Base-by-base conservation (phyloP, 1,140 invertebrate genomes). In the Ips typographus region DNA sequence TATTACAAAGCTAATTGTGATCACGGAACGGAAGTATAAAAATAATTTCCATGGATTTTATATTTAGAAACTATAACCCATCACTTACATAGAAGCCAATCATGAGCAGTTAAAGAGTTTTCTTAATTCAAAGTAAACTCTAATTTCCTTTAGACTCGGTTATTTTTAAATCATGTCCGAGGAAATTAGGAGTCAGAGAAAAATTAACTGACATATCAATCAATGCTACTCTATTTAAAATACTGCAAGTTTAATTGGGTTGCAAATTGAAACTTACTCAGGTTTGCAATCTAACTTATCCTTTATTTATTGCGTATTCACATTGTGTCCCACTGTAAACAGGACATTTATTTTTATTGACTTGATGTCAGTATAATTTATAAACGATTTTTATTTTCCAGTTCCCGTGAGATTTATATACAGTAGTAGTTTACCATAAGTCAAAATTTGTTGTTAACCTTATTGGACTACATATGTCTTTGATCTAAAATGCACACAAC, bases 21-120 rank as follows among this genome's bases (percentile, higher is more conserved):
- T 56, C n/a, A 37, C 22, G 36, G n/a, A 61, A 47, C 59, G 42
- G 59, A 61, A 61, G 59, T 61, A 61, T 47, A 61, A 47, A 61
- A 61, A 61, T 61, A 61, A 47, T 61, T 61, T 47, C 41, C 59
- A 47, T 61, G 42, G 22, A 61, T 61, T 38, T 47, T 61, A 61
- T 47, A 61, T 61, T 47, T 49, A 61, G 59, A 49, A 61, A 61
- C 43, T 40, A 58, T 58, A 8, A 40, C 37, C 37, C 6, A 22
- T 6, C 3, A 58, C 40, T 22, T 22, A 6, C 7, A 37, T 58
- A 58, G 56, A 40, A 5, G 56, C 5, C 36, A 6, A 41, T 41
- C 56, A 58, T 58, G 40, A 58, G 40, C 38, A 58, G 40, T 58
- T 58, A 58, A 40, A 37, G 56, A 8, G 39, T 58, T 58, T 58